These are phyloP conservation scores for Triops longicaudatus DNA, from an alignment of 1,140 invertebrate genomes.

Conservation along the genomic window DNA sequence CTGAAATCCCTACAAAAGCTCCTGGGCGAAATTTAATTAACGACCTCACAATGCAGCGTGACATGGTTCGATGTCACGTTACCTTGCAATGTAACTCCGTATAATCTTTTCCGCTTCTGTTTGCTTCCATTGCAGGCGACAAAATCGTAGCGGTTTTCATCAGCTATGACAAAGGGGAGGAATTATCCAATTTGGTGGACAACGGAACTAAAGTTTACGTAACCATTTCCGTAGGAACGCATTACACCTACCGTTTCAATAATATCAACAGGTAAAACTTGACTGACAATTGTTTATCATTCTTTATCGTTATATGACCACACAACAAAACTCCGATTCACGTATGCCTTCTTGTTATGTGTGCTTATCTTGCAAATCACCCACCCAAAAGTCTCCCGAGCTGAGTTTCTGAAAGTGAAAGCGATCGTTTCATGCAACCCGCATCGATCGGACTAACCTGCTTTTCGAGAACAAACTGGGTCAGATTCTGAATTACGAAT, in stretches of 20 bases:
- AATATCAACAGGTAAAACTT: constrained; percentile 54
- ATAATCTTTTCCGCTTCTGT: constrained; percentile 2
- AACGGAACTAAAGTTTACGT: constrained; percentile 55
- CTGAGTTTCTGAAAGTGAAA: not conserved
- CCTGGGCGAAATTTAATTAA: not conserved
- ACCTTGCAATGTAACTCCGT: not conserved
- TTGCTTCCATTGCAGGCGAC: constrained; percentile 36
- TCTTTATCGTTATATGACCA: not conserved
- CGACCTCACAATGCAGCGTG: not conserved
- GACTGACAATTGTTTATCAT: not conserved
- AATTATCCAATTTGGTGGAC: constrained; percentile 56
- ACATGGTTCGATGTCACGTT: not conserved
- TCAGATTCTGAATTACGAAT: not conserved
- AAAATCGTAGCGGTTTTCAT: constrained; percentile 70
- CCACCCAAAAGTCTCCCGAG: not conserved
- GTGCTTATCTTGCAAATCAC: not conserved
- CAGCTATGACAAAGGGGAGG: constrained; percentile 61
- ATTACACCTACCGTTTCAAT: constrained; percentile 45
- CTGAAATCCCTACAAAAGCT: not conserved
- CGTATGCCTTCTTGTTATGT: not conserved
- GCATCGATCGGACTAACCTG: not conserved
- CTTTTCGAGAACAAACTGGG: not conserved
- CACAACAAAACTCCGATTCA: too few species aligned
- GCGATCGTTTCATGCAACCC: not conserved
- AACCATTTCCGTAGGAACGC: constrained; percentile 53